Evolutionary conservation across 2,888 invertebrate species (phyloP).

Genomic region (Thera obeliscata): DNA sequence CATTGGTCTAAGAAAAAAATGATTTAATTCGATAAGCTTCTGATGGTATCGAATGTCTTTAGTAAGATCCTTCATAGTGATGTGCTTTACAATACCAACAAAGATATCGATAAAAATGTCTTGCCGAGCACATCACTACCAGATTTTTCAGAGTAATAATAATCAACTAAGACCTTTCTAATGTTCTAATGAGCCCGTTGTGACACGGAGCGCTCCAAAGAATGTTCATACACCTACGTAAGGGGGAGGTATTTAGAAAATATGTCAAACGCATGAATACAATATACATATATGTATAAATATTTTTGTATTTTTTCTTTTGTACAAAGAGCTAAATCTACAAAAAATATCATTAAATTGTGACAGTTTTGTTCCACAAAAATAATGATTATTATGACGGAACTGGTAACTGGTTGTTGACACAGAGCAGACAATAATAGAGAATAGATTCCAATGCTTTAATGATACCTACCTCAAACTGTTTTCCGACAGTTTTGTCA

Average conservation of each 20-base stretch:
- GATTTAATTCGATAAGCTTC: neutral
- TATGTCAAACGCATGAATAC: slow-evolving; percentile 9
- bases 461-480: neutral
- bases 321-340: neutral
- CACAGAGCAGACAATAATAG: neutral
- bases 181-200: neutral
- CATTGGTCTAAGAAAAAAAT: slow-evolving; percentile 1
- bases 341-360: slow-evolving; percentile 7
- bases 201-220: neutral
- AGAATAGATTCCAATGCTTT: slow-evolving; percentile 1
- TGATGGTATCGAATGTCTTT: neutral
- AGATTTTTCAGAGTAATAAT: slow-evolving; percentile 18
- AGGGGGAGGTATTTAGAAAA: neutral
- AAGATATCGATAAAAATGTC: slow-evolving; percentile 31
- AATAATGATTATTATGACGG: slow-evolving; percentile 14
- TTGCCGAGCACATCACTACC: slow-evolving; percentile 36
- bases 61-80: slow-evolving; percentile 24
- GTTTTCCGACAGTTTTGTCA: neutral
- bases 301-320: too few species aligned
- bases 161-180: slow-evolving; percentile 1
- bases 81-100: slow-evolving; percentile 32
- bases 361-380: neutral
- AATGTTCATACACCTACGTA: slow-evolving; percentile 3
- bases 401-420: slow-evolving; percentile 15
- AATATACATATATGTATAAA: too few species aligned